phyloP scores from a whole-genome alignment of 2,113 vertebrate genomes.

The Hippoglossus stenolepis region DNA sequence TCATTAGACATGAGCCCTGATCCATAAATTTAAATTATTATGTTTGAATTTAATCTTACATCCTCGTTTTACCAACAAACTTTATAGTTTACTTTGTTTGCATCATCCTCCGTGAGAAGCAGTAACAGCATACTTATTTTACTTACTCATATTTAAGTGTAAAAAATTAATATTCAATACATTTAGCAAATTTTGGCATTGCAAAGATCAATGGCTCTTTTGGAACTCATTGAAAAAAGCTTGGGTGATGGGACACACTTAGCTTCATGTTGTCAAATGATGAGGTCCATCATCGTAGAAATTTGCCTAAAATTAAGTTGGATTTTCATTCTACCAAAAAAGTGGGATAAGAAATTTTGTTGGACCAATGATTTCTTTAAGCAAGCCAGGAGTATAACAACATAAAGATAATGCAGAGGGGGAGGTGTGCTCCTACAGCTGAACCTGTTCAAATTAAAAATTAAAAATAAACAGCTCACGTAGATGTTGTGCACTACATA shows the following conservation, averaged over 20 bases:
- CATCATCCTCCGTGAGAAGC: background rate
- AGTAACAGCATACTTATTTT: background rate
- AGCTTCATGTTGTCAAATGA: background rate
- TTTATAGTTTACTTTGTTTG: constrained; percentile 14
- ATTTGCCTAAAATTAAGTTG: background rate
- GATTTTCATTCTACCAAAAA: background rate
- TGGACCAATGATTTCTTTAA: background rate
- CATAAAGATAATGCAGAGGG: background rate
- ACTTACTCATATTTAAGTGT: constrained; percentile 1
- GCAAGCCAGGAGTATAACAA: background rate
- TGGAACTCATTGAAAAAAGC: constrained; percentile 2
- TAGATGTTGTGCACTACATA: constrained; percentile 1
- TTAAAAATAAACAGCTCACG: background rate
- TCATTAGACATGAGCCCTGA: constrained; percentile 1
- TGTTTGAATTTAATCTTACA: background rate
- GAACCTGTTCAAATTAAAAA: background rate
- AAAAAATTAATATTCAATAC: constrained; percentile 10
- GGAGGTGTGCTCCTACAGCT: background rate
- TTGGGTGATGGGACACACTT: background rate
- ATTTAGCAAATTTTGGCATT: constrained; percentile 1
- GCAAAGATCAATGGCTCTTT: background rate
- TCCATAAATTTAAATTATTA: constrained; percentile 1
- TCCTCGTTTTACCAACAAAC: background rate
- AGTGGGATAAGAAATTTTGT: background rate
- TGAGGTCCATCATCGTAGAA: background rate